Evolutionary conservation across 2,888 invertebrate species (phyloP), one percentile per base, ranked within the genome.

Genomic region (Protophormia terraenovae): DNA sequence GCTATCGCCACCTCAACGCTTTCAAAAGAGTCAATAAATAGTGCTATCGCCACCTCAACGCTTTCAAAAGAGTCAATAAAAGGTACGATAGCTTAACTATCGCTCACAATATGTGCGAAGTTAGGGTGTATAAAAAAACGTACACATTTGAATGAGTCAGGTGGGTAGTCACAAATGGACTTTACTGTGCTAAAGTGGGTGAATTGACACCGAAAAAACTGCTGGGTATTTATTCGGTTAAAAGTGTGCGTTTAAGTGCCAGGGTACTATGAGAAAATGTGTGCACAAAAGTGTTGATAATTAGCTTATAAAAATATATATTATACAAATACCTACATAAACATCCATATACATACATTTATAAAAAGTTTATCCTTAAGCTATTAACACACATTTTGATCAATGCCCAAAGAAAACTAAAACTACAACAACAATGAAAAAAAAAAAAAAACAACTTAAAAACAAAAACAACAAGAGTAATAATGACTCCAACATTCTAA

Each of bases 301-400:
- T 84, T 81, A 84, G 81, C 69, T 80, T 73, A 66, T 86, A 81
- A 60, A 69, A 71, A 71, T n/a, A 32, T 60, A 35, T 8, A 45
- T 16, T 72, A 12, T 47, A 66, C 22, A 47, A 7, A 14, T 41
- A n/a, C 60, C 55, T 29, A 64, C 12, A 16, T 45, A 55, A 32
- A n/a, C n/a, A n/a, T n/a, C n/a, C n/a, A 16, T 14, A 87, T 87
- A 87, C 86, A 35, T 19, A 19, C 24, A 24, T 16, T 50, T n/a
- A 32, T 47, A 72, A n/a, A 72, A 84, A 76, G n/a, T 76, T 78
- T 60, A 24, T 58, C 35, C 55, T 80, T 87, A 89, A 89, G 88
- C 86, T 89, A 89, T 90, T 90, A 89, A 90, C 88, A 86, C 58
- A 79, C 60, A 78, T 81, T 82, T 72, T 66, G 76, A 67, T 83